These are phyloP conservation scores for Haemorhous mexicanus DNA, from an alignment of 2,113 vertebrate genomes.

Conservation along the genomic window DNA sequence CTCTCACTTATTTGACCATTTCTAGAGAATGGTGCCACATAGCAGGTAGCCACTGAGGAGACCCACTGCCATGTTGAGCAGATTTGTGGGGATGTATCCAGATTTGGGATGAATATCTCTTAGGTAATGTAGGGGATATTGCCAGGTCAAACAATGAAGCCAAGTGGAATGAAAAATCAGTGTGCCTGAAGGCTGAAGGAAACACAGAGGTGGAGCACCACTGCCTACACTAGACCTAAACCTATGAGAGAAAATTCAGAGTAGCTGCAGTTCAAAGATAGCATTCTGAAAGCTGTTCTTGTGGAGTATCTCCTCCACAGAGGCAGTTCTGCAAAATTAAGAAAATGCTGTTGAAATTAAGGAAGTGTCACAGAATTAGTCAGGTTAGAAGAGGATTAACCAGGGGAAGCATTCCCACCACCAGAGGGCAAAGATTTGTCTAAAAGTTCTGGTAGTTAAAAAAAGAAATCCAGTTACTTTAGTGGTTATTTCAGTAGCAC, in stretches of 20 bases:
- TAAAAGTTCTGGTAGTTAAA: neutral
- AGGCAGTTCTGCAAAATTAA: neutral
- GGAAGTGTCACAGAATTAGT: neutral
- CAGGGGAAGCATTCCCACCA: neutral
- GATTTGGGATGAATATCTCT: neutral
- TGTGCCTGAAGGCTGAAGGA: neutral
- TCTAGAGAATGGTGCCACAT: neutral
- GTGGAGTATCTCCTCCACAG: neutral
- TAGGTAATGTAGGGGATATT: neutral
- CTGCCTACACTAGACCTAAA: neutral
- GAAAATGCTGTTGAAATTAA: neutral
- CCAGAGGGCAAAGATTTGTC: neutral
- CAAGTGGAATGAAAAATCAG: neutral
- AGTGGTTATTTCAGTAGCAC: neutral
- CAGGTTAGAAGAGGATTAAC: neutral
- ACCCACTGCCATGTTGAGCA: rapidly evolving
- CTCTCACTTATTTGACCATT: neutral
- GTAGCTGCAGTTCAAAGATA: neutral
- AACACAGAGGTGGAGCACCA: neutral
- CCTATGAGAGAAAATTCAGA: neutral
- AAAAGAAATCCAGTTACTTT: neutral
- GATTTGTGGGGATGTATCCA: rapidly evolving
- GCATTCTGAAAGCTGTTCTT: neutral
- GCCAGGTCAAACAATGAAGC: neutral
- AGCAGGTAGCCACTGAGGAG: neutral